These are phyloP conservation scores for Plagiodera versicolora DNA, from an alignment of 2,888 invertebrate species.

Conservation along the genomic window DNA sequence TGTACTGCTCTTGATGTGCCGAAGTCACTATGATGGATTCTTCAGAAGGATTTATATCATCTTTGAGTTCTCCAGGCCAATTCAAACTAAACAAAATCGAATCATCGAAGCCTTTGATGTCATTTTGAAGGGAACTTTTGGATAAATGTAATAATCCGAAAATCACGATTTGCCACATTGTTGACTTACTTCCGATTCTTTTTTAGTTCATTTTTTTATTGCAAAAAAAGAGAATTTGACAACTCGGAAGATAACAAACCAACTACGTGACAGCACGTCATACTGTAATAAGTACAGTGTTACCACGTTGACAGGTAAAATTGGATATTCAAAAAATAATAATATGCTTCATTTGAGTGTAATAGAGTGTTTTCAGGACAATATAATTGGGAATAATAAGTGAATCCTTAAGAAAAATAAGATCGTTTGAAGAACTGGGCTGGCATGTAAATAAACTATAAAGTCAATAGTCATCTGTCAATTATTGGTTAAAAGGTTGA, in stretches of 20 bases:
- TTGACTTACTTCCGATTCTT: background rate
- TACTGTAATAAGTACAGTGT: background rate
- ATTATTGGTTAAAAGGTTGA: too few relatives aligned
- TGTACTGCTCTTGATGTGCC: conserved; percentile 78
- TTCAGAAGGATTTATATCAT: conserved; percentile 51
- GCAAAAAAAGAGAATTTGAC: too few relatives aligned
- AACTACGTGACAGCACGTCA: conserved; percentile 13
- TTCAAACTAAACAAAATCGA: conserved; percentile 77
- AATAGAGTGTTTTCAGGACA: too few relatives aligned
- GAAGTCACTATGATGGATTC: conserved; percentile 73
- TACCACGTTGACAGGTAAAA: background rate
- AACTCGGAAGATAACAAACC: background rate
- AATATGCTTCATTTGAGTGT: too few relatives aligned
- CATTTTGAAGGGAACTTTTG: conserved; percentile 42
- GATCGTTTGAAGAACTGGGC: too few relatives aligned
- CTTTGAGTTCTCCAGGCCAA: conserved; percentile 65
- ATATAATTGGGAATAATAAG: too few relatives aligned
- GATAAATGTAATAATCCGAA: conserved; percentile 1
- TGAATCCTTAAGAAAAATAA: too few relatives aligned
- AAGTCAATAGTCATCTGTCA: too few relatives aligned
- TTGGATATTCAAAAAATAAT: too few relatives aligned
- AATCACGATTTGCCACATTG: background rate
- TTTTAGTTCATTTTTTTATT: background rate
- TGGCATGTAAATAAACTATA: too few relatives aligned
- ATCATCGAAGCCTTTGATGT: conserved; percentile 81